Percentiles rank a stretch among this genome's conserved stretches.
phyloP scores from a whole-genome alignment of 2,113 vertebrate genomes.

The Odontophorus gujanensis region DNA sequence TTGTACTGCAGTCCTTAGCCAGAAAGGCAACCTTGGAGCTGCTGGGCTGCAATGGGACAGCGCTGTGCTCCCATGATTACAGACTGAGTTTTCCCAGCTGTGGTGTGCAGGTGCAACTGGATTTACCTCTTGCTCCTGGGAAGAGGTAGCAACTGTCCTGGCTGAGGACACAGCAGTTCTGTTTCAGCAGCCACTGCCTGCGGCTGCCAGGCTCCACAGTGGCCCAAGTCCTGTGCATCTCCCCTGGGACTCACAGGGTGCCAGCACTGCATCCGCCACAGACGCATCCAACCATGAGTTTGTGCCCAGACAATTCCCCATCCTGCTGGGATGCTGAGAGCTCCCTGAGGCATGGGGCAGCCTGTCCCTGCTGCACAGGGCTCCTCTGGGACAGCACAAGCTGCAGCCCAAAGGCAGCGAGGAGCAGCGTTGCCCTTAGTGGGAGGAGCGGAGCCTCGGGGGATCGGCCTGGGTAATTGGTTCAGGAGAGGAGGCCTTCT shows the following conservation, averaged over 20 bases:
- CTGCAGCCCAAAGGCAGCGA: neutral
- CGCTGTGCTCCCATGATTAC: neutral
- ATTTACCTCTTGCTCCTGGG: neutral
- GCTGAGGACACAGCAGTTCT: neutral
- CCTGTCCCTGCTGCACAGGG: neutral
- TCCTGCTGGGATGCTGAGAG: neutral
- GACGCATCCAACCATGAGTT: neutral
- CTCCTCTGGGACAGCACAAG: neutral
- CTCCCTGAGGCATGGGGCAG: rapidly evolving
- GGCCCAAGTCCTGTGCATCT: rapidly evolving
- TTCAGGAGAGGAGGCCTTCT: slow-evolving; percentile 69
- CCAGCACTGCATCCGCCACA: neutral
- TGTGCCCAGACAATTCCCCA: neutral
- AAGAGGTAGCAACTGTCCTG: neutral
- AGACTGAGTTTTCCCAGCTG: neutral
- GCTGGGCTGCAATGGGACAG: neutral
- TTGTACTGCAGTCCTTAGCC: neutral
- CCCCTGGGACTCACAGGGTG: neutral
- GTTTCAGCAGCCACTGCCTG: rapidly evolving
- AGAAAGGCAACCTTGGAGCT: neutral
- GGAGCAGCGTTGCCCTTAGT: neutral
- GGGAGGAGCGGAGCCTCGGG: slow-evolving; percentile 7
- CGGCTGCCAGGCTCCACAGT: neutral
- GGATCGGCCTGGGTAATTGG: slow-evolving; percentile 48
- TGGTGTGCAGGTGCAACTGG: neutral